phyloP scores from a whole-genome alignment of 37 sponge, comb jelly and placozoan species.

The Sycon ciliatum region DNA sequence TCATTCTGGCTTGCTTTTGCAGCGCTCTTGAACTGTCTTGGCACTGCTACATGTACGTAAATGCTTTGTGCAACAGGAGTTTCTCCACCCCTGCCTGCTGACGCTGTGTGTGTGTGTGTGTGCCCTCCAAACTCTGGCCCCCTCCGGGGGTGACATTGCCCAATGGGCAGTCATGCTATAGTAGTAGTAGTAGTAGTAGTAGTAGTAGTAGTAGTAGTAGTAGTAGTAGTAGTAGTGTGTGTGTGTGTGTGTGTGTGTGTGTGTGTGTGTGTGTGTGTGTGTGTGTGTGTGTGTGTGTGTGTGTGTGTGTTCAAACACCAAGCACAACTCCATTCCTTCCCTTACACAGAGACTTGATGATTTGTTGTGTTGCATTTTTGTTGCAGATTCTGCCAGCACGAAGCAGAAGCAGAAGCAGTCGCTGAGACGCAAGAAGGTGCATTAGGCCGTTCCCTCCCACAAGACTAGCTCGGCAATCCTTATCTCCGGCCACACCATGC shows the following conservation, averaged over 20 bases:
- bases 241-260: slow-evolving; percentile 12
- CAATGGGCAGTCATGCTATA: too few relatives aligned
- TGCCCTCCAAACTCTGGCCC: neutral
- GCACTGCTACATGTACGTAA: slow-evolving; percentile 1
- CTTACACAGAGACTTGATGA: too few relatives aligned
- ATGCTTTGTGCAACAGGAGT: neutral
- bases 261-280: neutral
- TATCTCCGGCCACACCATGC: too few relatives aligned
- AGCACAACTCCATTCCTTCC: too few relatives aligned
- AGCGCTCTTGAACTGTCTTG: too few relatives aligned
- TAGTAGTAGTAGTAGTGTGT: neutral
- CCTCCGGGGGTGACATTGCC: too few relatives aligned
- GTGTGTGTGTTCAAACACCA: too few relatives aligned
- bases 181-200: neutral
- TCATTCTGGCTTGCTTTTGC: too few relatives aligned
- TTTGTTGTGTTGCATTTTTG: too few relatives aligned
- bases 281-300: neutral
- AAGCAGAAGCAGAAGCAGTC: slow-evolving; percentile 16
- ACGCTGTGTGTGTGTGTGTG: neutral
- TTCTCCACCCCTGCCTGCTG: slow-evolving; percentile 11
- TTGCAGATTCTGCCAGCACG: too few relatives aligned
- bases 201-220: neutral
- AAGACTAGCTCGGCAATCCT: too few relatives aligned
- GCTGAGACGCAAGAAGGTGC: slow-evolving; percentile 16
- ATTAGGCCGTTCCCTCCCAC: slow-evolving; percentile 12